Conservation (phyloP, 2,888 invertebrate species). For the Drosophila melanosoma region DNA sequence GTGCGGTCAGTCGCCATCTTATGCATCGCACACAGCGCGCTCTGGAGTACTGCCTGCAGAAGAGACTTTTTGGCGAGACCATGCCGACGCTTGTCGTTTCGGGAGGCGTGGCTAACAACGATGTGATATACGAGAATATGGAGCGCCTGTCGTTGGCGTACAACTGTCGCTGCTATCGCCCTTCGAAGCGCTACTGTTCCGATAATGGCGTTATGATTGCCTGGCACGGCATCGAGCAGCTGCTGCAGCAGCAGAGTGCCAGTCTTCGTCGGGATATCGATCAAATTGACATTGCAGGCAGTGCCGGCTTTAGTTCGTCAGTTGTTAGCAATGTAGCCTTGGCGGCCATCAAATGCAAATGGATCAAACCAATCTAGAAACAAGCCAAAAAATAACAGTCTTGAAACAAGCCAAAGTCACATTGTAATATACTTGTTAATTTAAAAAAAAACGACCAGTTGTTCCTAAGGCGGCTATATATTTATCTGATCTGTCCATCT, state of each 20-base stretch:
- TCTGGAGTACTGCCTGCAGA: constrained; percentile 89
- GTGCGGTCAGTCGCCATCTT: constrained; percentile 91
- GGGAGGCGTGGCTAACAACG: constrained; percentile 98
- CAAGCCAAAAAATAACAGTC: neutral
- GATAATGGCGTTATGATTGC: constrained; percentile 99
- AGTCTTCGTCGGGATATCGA: constrained; percentile 84
- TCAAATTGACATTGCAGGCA: constrained; percentile 85
- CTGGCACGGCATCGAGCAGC: constrained; percentile 97
- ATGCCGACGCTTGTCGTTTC: constrained; percentile 90
- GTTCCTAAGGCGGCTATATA: neutral
- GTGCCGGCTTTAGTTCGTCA: constrained; percentile 69
- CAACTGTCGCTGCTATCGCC: constrained; percentile 89
- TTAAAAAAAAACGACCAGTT: neutral
- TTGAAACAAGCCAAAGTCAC: neutral
- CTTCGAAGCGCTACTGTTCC: constrained; percentile 94
- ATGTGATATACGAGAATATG: constrained; percentile 90
- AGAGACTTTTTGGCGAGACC: constrained; percentile 87
- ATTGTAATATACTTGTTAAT: neutral
- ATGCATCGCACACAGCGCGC: constrained; percentile 93
- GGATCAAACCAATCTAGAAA: constrained; percentile 71
- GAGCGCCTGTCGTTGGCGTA: constrained; percentile 88
- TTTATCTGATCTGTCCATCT: neutral
- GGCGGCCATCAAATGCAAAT: constrained; percentile 83
- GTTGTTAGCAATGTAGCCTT: constrained; percentile 67
- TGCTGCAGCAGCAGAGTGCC: constrained; percentile 38